Conservation (phyloP, 2,113 vertebrate genomes). For the Crotophaga sulcirostris region DNA sequence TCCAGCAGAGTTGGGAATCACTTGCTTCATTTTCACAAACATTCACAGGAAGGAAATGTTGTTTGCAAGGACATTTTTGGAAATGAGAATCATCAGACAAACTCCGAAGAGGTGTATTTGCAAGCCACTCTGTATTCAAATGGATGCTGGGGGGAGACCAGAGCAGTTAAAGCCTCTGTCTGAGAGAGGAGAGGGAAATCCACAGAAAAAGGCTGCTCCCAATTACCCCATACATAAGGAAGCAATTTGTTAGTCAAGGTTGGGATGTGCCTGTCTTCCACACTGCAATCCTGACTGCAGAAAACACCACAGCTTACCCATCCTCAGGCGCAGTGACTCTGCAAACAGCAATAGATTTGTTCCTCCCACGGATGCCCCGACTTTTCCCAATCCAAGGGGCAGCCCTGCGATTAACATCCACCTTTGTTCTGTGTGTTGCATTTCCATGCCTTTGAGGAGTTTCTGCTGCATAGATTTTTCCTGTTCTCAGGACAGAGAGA, state of each 20-base stretch:
- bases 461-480: background rate
- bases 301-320: accelerated
- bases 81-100: background rate
- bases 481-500: accelerated
- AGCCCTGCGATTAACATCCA: background rate
- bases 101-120: background rate
- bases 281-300: accelerated
- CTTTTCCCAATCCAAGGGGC: accelerated
- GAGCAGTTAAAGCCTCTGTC: background rate
- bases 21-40: background rate
- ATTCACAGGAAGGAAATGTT: background rate
- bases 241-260: background rate
- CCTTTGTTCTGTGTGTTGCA: accelerated
- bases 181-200: background rate
- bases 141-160: accelerated
- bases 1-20: background rate
- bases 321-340: background rate
- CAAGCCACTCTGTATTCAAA: background rate
- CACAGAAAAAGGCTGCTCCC: background rate
- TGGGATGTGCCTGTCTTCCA: background rate
- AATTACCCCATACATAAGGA: too few relatives aligned
- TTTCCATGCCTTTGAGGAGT: background rate
- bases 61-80: background rate
- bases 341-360: too few relatives aligned
- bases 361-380: background rate